Conservation (phyloP, 2,113 vertebrate species). For the Gymnogyps californianus region DNA sequence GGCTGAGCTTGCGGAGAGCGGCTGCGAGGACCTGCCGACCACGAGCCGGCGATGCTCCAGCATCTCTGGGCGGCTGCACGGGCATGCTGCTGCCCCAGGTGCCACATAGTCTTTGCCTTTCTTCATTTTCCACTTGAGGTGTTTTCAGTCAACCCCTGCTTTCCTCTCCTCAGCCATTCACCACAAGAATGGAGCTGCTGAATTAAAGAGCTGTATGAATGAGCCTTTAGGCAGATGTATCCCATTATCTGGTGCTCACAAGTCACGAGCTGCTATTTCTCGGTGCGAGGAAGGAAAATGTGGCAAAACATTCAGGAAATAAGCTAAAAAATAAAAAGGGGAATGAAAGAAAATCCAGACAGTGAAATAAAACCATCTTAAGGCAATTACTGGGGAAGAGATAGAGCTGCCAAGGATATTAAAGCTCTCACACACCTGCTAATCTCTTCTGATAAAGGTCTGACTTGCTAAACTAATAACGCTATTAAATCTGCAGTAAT, state of each 20-base stretch:
- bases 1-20: background rate
- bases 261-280: background rate
- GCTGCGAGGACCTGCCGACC: background rate
- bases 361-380: conserved; percentile 21
- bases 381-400: conserved; percentile 41
- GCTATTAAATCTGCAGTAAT: background rate
- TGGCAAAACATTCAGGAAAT: background rate
- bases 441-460: conserved; percentile 53
- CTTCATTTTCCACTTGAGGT: background rate
- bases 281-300: background rate
- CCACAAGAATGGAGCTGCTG: background rate
- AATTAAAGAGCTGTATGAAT: background rate
- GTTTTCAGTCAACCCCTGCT: background rate
- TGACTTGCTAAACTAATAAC: conserved; percentile 34
- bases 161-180: background rate
- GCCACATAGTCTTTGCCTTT: background rate
- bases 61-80: background rate
- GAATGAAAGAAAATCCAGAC: background rate
- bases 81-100: background rate
- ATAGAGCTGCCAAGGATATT: conserved; percentile 39
- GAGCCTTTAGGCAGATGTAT: background rate
- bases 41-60: accelerated
- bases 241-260: background rate
- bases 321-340: background rate
- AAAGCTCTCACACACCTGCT: conserved; percentile 27